Base-by-base conservation (phyloP, 2,113 vertebrate genomes). In the Charadrius vociferus region DNA sequence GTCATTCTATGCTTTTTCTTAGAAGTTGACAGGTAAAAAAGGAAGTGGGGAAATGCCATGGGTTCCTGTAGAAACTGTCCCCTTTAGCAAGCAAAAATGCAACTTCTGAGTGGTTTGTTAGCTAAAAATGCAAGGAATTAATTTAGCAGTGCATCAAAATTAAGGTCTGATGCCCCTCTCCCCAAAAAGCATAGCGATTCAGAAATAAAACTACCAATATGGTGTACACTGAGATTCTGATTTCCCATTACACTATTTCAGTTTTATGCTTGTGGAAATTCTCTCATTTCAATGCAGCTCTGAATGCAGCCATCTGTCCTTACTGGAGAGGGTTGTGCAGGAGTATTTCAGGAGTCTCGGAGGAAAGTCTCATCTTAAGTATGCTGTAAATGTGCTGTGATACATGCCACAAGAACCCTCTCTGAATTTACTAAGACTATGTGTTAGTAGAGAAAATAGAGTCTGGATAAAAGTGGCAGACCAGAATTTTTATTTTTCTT, bases 401-500 rank as follows among this genome's bases (percentile, higher is more conserved):
- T 84, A 59, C 11, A 39, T 82, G 77, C 73, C 77, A 62, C 37
- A 77, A 45, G 66, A 95, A 21, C 23, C 37, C 34, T 19, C 41
- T 89, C 62, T 79, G 79, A 94, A 84, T 92, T 95, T 80, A 73
- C 58, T 82, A 53, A 80, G 65, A 82, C 39, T 72, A 1, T 43
- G 56, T 67, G 7, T 80, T 80, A 61, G n/a, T 62, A 45, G 81
- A 68, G 50, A 87, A 95, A 88, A 88, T 30, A 81, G 34, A 79
- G 45, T 37, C 66, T 68, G 43, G 34, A 70, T 81, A 21, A 65
- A 15, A 23, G 39, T 72, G 65, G 30, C 53, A 81, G 68, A 74
- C 14, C 65, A 75, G 91, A 95, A 95, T 94, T 91, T 59, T 89
- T 87, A 81, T 93, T 67, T n/a, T 74, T 88, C 36, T 61, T 26